Evolutionary conservation across 2,113 vertebrate genomes (phyloP).

Genomic region (Synodontis membranacea): DNA sequence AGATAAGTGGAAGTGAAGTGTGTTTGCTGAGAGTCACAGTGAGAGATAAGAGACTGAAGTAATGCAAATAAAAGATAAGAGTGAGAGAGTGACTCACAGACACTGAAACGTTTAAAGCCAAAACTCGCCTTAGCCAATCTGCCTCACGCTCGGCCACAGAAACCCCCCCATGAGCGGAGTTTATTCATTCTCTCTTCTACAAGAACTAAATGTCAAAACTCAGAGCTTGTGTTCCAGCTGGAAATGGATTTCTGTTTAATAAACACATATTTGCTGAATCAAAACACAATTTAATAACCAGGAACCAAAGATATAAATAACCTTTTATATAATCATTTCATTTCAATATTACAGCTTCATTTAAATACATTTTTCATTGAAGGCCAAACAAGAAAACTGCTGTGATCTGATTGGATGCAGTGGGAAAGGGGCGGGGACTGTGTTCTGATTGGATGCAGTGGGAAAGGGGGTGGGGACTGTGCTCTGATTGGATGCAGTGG

Average conservation of each 20-base stretch:
- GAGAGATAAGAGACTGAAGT: slow-evolving; percentile 6
- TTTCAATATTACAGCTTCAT: not conserved
- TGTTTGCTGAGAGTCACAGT: not conserved
- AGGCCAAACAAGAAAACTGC: not conserved
- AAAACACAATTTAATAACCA: not conserved
- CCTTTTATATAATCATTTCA: not conserved
- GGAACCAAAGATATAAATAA: not conserved
- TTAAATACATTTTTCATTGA: not conserved
- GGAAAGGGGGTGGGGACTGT: not conserved
- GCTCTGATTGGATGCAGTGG: not conserved
- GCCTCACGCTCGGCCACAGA: not conserved
- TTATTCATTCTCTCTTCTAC: not conserved
- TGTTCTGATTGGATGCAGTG: not conserved
- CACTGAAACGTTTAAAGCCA: not conserved
- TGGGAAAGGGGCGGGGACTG: not conserved
- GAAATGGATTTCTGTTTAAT: not conserved
- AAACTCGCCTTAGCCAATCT: not conserved
- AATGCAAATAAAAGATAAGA: not conserved
- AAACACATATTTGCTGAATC: not conserved
- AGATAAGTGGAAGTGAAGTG: slow-evolving; percentile 6
- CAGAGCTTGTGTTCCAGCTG: not conserved
- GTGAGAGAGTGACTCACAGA: not conserved
- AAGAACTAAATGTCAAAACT: not conserved
- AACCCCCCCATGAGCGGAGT: not conserved
- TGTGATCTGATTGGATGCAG: not conserved